Base-by-base conservation (phyloP, 2,797 vertebrate genomes). In the Urosaurus nigricauda region DNA sequence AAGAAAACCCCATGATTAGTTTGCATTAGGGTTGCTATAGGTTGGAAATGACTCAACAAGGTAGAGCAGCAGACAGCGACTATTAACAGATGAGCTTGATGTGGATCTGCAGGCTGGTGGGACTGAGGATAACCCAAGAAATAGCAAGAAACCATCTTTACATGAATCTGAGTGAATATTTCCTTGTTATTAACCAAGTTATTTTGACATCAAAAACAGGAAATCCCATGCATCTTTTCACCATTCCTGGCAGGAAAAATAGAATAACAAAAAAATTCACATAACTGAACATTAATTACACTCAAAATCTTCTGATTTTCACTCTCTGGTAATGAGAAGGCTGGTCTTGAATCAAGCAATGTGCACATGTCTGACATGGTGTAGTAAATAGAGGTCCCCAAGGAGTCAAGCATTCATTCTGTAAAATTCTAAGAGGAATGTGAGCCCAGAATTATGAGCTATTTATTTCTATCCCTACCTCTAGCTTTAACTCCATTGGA, bases 381-480 rank as follows among this genome's bases (percentile, higher is more conserved):
- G 60, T 56, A 13, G 32, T 40, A 68, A 78, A 58, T 40, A 26
- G n/a, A 37, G 19, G 1, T 43, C 47, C 58, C 29, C 37, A 58
- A 77, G 58, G 29, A 65, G 19, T 43, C 37, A 63, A 21, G 16
- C 9, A 63, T 63, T 32, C 75, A 1, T 79, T 70, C 47, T 32
- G 35, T n/a, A n/a, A 81, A 32, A 81, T n/a, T 37, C 5, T 80
- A 37, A 40, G 40, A 19, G 13, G 53, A 14, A 29, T 35, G 21
- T 37, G 83, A 85, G 21, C 37, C 26, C 9, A 7, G 68, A 53
- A 63, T 74, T 74, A 70, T 63, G 53, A 80, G n/a, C 56, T 58
- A 63, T 75, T 90, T 35, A 21, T 53, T 0, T 93, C 94, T 4
- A 87, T 90, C 26, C 75, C 47, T 51, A 29, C 5, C 51, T 19